A percentile compares a stretch with the other conserved stretches of the same genome.
These are phyloP conservation scores for Gallinago nigripennis DNA, from an alignment of 2,797 vertebrate species.

Conservation along the genomic window DNA sequence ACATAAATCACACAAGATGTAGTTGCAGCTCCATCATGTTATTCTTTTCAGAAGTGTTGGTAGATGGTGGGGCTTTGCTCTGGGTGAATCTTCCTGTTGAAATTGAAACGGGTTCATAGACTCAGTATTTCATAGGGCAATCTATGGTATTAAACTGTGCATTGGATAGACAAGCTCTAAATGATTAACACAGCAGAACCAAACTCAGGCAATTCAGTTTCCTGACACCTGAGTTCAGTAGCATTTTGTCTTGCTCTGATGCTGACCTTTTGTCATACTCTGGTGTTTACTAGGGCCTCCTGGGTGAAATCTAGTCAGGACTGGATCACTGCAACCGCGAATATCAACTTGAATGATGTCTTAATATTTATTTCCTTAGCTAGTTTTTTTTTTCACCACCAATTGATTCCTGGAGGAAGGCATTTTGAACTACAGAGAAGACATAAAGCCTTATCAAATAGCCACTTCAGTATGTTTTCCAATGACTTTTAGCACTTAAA, in stretches of 20 bases:
- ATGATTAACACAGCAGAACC: not conserved
- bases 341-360: not conserved
- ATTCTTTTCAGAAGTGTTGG: not conserved
- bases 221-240: not conserved
- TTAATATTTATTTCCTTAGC: not conserved
- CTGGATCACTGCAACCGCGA: not conserved
- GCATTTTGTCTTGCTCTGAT: not conserved
- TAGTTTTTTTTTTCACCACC: not conserved
- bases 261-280: not conserved
- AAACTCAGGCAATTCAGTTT: not conserved
- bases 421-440: not conserved
- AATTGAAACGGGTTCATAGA: not conserved
- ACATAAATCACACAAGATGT: rapidly evolving
- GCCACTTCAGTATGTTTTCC: not conserved
- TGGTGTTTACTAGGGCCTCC: not conserved
- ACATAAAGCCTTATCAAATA: not conserved
- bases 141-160: not conserved
- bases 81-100: not conserved
- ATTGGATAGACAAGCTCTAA: not conserved
- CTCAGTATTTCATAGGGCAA: not conserved
- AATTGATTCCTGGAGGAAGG: not conserved
- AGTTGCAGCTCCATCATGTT: rapidly evolving
- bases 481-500: not conserved
- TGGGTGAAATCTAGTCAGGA: not conserved
- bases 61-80: not conserved